Evolutionary conservation across 2,888 invertebrate species (phyloP), one percentile per base, ranked within the genome.

Genomic region (Plebejus argus): DNA sequence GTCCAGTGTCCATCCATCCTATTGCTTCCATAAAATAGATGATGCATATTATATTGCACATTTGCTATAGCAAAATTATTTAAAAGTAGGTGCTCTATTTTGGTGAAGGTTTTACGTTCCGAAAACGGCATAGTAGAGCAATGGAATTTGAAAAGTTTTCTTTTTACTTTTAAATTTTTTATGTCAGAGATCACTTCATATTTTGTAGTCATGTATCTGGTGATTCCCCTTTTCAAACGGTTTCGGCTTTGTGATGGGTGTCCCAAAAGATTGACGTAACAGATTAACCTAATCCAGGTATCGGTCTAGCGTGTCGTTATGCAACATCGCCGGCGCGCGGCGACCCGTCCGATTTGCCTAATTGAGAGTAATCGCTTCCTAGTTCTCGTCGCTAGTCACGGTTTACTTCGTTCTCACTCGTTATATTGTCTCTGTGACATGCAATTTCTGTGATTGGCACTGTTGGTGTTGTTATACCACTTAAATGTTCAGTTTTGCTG

Each of bases 321-420:
- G 66, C 6, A 66, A 66, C 18, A 23, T 66, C 28, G 6, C 7
- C 66, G 4, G 5, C 20, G 20, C 23, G n/a, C 66, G 12, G 28
- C 66, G 66, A 66, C 66, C 61, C 15, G 28, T 66, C 66, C 66
- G 66, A 66, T 66, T 66, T 66, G 66, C 66, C 66, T 33, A 66
- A 66, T 28, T 66, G 66, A 66, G 66, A 66, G 15, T 66, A 66
- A 66, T 66, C 66, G 66, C 15, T 66, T 66, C 33, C 66, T 66
- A 33, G 66, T 66, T 66, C 28, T 66, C 23, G 28, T 66, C 66
- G 28, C 66, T 18, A 33, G 66, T 66, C 28, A 66, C 28, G 15
- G 18, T 66, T 66, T 33, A 66, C 66, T 66, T 33, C 28, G 20
- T 66, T 66, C 28, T 33, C 66, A 66, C 66, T 66, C 66, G 66